A percentile compares a stretch with the other conserved stretches of the same genome.
Evolutionary conservation across 37 sponge, comb jelly and placozoan species (phyloP).

Genomic region (Aplysina aerophoba): DNA sequence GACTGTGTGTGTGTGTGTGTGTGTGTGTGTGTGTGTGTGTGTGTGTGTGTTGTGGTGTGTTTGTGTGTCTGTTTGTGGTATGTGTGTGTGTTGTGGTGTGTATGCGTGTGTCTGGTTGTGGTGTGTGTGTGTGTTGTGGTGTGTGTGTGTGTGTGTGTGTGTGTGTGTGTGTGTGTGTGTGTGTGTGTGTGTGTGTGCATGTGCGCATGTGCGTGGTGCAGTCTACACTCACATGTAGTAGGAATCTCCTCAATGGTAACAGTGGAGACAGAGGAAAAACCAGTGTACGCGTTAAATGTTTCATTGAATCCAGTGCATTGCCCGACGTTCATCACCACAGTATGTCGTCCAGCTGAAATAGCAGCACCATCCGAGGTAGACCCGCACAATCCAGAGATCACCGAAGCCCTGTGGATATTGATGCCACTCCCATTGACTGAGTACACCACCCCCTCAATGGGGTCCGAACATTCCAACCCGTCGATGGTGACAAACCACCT

Average conservation of each 20-base stretch:
- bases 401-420: slow-evolving; percentile 56
- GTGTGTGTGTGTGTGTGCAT: too few relatives aligned
- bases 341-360: background rate
- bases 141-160: too few relatives aligned
- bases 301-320: slow-evolving; percentile 51
- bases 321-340: slow-evolving; percentile 49
- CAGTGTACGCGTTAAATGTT: slow-evolving; percentile 55
- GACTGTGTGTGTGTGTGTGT: too few relatives aligned
- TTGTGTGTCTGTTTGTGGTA: too few relatives aligned
- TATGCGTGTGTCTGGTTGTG: too few relatives aligned
- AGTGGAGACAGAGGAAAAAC: slow-evolving; percentile 26
- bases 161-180: too few relatives aligned
- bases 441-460: slow-evolving; percentile 64
- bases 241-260: slow-evolving; percentile 60
- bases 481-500: slow-evolving; percentile 73
- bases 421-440: background rate
- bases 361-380: slow-evolving; percentile 10
- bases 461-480: slow-evolving; percentile 60
- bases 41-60: too few relatives aligned
- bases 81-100: too few relatives aligned
- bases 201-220: too few relatives aligned
- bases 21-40: too few relatives aligned
- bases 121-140: too few relatives aligned
- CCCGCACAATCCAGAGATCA: slow-evolving; percentile 44
- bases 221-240: background rate